phyloP scores from a whole-genome alignment of 2,113 vertebrate genomes.

The Triplophysa rosa region DNA sequence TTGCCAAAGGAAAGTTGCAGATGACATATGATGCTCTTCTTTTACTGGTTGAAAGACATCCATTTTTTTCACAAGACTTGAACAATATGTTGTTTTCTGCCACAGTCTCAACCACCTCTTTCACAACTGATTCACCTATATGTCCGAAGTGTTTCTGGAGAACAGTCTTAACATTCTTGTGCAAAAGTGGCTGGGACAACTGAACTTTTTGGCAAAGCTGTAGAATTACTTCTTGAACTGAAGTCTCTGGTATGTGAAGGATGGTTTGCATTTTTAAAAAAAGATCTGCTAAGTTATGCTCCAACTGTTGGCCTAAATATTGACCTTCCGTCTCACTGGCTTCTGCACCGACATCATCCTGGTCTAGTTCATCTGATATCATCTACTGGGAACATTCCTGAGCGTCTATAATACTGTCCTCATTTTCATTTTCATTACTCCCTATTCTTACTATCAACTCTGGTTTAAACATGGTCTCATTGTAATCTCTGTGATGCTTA shows the following conservation, averaged over 20 bases:
- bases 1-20: slow-evolving; percentile 25
- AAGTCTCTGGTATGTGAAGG: slow-evolving; percentile 23
- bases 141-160: slow-evolving; percentile 24
- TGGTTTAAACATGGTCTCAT: slow-evolving; percentile 11
- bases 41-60: slow-evolving; percentile 9
- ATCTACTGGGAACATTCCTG: neutral
- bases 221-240: slow-evolving; percentile 15
- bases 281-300: slow-evolving; percentile 39
- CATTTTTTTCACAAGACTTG: slow-evolving; percentile 12
- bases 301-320: slow-evolving; percentile 27
- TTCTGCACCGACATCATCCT: slow-evolving; percentile 5
- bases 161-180: neutral
- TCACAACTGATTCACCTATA: slow-evolving; percentile 9
- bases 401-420: neutral
- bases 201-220: slow-evolving; percentile 31
- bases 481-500: neutral
- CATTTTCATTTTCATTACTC: slow-evolving; percentile 29
- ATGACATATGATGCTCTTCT: slow-evolving; percentile 19
- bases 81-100: neutral
- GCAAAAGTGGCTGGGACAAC: slow-evolving; percentile 18
- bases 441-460: slow-evolving; percentile 33
- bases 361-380: neutral
- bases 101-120: slow-evolving; percentile 17
- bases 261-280: slow-evolving; percentile 41
- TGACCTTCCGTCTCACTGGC: neutral